phyloP scores from a whole-genome alignment of 2,888 invertebrate genomes.

The Aproaerema taeniolella region DNA sequence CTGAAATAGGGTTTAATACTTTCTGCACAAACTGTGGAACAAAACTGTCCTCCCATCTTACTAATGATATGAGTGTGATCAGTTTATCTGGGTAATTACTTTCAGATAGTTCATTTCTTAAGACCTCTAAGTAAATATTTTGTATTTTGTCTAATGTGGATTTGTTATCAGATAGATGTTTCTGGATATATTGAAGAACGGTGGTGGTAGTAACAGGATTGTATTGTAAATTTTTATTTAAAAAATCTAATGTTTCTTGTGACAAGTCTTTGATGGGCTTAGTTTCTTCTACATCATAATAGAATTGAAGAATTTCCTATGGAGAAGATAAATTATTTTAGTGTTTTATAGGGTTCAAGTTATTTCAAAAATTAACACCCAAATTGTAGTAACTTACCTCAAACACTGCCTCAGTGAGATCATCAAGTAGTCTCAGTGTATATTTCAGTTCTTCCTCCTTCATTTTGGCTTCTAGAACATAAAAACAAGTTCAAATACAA shows the following conservation, averaged over 20 bases:
- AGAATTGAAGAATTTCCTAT: conserved; percentile 57
- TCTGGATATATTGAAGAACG: conserved; percentile 46
- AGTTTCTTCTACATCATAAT: conserved; percentile 45
- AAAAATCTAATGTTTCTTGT: conserved; percentile 46
- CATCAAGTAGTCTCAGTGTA: conserved; percentile 54
- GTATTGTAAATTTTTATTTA: conserved; percentile 57
- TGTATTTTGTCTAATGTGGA: conserved; percentile 41
- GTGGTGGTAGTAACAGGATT: conserved; percentile 61
- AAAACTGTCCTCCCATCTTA: conserved; percentile 49
- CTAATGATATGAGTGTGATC: conserved; percentile 51
- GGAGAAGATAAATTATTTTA: conserved; percentile 9
- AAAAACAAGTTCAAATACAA: conserved; percentile 15
- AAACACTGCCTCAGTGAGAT: conserved; percentile 47
- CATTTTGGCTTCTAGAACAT: conserved; percentile 42
- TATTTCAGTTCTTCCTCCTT: conserved; percentile 66
- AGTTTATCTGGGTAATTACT: conserved; percentile 49
- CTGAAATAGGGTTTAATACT: conserved; percentile 48
- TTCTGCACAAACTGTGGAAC: conserved; percentile 43
- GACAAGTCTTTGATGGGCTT: conserved; percentile 45
- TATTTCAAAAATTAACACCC: too few species aligned
- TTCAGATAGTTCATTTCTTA: conserved; percentile 50
- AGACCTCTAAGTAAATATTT: conserved; percentile 45
- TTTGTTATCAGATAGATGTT: conserved; percentile 33
- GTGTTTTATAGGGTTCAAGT: too few species aligned
- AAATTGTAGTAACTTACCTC: too few species aligned